These are phyloP conservation scores for Enteromius argenteus DNA, from an alignment of 2,797 vertebrate species.

Conservation along the genomic window DNA sequence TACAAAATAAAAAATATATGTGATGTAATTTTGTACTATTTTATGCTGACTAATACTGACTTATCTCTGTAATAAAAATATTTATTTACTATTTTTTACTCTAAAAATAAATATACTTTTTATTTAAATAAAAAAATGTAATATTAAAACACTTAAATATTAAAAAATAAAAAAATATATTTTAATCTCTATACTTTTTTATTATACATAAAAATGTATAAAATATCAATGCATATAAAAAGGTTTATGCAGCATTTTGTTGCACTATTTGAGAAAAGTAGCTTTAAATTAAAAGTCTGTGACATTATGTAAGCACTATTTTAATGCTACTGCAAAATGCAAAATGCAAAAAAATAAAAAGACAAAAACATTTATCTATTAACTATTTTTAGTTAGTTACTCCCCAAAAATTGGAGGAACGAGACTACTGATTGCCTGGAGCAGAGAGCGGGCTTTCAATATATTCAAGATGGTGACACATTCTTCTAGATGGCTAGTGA, in stretches of 20 bases:
- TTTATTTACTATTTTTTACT: too few relatives aligned
- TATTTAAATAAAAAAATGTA: neutral
- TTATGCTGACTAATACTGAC: too few relatives aligned
- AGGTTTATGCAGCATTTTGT: too few relatives aligned
- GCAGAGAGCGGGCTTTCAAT: constrained; percentile 50
- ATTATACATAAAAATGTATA: too few relatives aligned
- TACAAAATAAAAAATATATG: too few relatives aligned
- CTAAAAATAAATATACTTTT: neutral
- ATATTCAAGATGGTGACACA: constrained; percentile 45
- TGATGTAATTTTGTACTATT: too few relatives aligned
- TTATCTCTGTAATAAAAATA: neutral
- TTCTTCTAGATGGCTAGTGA: constrained; percentile 46
- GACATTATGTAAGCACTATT: neutral
- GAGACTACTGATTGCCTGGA: constrained; percentile 47
- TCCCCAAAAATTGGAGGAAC: constrained; percentile 34
- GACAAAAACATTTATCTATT: constrained; percentile 22
- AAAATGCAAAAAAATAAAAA: neutral
- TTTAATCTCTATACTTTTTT: too few relatives aligned
- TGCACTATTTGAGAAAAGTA: neutral
- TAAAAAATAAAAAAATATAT: too few relatives aligned
- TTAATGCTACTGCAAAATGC: neutral
- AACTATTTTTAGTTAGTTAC: constrained; percentile 63
- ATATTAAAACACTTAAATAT: neutral
- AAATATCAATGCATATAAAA: too few relatives aligned
- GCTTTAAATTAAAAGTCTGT: neutral